Evolutionary conservation across 1,140 invertebrate species (phyloP).

Genomic region (Anoplophora glabripennis): DNA sequence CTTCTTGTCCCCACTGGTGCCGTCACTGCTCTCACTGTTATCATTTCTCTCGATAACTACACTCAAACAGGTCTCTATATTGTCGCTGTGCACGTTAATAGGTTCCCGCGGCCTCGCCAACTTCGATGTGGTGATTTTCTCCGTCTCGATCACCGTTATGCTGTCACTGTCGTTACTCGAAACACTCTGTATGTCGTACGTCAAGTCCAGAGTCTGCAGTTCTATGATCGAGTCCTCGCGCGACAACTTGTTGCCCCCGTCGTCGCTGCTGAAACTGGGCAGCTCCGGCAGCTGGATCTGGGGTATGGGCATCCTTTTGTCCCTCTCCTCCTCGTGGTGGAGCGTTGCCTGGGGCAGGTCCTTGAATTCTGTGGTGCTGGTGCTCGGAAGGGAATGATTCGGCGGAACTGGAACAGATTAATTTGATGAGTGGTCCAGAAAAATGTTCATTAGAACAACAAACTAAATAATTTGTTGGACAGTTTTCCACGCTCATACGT

Average conservation of each 20-base stretch:
- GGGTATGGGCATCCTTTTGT: constrained; percentile 26
- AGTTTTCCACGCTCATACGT: too few relatives aligned
- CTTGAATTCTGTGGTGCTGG: constrained; percentile 38
- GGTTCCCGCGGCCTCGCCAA: constrained; percentile 44
- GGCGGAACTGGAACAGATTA: constrained; percentile 29
- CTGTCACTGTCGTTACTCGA: constrained; percentile 47
- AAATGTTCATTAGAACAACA: too few relatives aligned
- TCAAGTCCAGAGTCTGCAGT: constrained; percentile 46
- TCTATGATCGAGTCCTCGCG: constrained; percentile 48
- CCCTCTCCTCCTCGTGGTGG: constrained; percentile 23
- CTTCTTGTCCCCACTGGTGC: constrained; percentile 17
- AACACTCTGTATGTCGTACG: constrained; percentile 48
- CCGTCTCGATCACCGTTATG: constrained; percentile 26
- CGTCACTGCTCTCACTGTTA: constrained; percentile 30
- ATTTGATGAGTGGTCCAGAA: too few relatives aligned
- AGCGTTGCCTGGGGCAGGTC: constrained; percentile 29
- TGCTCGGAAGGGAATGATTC: constrained; percentile 41
- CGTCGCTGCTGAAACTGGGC: constrained; percentile 41
- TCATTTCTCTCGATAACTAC: constrained; percentile 42
- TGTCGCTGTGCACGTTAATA: constrained; percentile 24
- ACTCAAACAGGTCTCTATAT: constrained; percentile 36
- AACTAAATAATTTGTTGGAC: too few relatives aligned
- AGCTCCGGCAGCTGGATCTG: constrained; percentile 33
- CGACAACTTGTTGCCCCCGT: constrained; percentile 22
- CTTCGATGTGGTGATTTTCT: constrained; percentile 31